Evolutionary conservation across 2,113 vertebrate genomes (phyloP).

Genomic region (Canis aureus): DNA sequence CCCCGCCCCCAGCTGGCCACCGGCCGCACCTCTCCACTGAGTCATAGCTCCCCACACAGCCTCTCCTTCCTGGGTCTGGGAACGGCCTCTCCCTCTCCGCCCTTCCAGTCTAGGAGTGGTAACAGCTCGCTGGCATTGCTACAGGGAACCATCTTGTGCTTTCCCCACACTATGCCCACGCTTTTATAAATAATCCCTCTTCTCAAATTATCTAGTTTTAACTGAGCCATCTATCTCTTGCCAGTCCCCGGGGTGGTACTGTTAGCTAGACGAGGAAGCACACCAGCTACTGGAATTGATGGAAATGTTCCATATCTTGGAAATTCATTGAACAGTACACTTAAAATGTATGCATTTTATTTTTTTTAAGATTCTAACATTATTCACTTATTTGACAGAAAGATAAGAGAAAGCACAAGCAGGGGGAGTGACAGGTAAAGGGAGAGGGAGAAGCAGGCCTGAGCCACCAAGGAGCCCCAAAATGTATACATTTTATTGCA

Average conservation of each 20-base stretch:
- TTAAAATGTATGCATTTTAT: not conserved
- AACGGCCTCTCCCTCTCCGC: not conserved
- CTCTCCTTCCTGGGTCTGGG: not conserved
- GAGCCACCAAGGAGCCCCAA: not conserved
- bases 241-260: not conserved
- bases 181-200: conserved; percentile 21
- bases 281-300: not conserved
- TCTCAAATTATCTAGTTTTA: conserved; percentile 33
- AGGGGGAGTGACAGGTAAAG: too few species aligned
- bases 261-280: not conserved
- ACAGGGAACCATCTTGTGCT: not conserved
- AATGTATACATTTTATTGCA: not conserved
- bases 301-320: conserved; percentile 10
- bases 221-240: not conserved
- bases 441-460: too few species aligned
- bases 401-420: too few species aligned
- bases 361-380: not conserved
- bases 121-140: not conserved
- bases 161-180: not conserved
- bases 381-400: too few species aligned
- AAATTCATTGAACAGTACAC: not conserved
- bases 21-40: not conserved
- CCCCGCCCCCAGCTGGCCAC: too few species aligned
- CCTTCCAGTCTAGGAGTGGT: not conserved
- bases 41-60: not conserved